These are phyloP conservation scores for Sarcophaga bullata DNA, from an alignment of 1,140 invertebrate species.

Conservation along the genomic window DNA sequence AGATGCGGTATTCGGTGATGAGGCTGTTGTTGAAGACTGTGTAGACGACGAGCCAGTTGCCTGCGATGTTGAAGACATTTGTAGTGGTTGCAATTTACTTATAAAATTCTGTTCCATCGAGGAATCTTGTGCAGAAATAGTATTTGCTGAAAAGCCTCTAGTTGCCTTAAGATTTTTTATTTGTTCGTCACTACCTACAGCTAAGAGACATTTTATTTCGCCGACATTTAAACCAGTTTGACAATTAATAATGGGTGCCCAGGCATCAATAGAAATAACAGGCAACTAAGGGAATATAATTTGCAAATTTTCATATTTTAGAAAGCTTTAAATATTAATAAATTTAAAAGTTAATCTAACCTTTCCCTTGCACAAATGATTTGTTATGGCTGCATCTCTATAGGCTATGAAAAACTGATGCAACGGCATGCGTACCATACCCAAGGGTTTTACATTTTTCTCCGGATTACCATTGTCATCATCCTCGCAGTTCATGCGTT, in stretches of 20 bases:
- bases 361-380: conserved; percentile 67
- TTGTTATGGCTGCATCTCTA: conserved; percentile 69
- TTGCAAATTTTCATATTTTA: neutral
- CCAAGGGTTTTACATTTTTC: conserved; percentile 56
- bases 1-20: conserved; percentile 8
- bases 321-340: neutral
- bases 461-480: conserved; percentile 27
- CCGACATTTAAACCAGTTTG: conserved; percentile 66
- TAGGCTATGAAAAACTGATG: conserved; percentile 73
- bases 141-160: conserved; percentile 56
- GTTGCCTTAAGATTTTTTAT: conserved; percentile 69
- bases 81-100: conserved; percentile 6
- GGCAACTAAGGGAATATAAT: conserved; percentile 66
- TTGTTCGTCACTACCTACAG: conserved; percentile 71
- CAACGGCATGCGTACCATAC: conserved; percentile 69
- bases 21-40: neutral
- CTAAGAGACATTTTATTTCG: conserved; percentile 69
- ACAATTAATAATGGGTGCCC: conserved; percentile 68
- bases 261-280: conserved; percentile 71
- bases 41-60: neutral
- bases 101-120: neutral
- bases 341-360: conserved; percentile 46
- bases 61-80: neutral
- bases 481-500: conserved; percentile 41
- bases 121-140: neutral